Evolutionary conservation across 2,113 vertebrate genomes (phyloP).

Genomic region (Aythya baeri): DNA sequence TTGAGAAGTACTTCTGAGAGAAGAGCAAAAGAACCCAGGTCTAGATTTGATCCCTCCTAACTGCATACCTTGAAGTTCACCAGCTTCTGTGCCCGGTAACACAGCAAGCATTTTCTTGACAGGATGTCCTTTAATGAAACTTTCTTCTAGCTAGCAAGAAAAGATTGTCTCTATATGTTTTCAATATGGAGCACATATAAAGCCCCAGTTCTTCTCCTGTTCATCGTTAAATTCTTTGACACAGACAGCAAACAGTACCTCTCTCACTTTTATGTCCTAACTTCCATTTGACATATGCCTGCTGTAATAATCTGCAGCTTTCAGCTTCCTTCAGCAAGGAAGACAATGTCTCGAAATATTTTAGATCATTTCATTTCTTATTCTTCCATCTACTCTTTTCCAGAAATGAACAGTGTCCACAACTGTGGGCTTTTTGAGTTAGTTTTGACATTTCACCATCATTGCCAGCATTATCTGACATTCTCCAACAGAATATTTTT

Average conservation of each 20-base stretch:
- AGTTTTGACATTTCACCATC: background rate
- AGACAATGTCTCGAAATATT: background rate
- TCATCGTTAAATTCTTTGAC: conserved; percentile 5
- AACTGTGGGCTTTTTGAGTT: background rate
- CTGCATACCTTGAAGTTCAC: background rate
- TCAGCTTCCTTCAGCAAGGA: background rate
- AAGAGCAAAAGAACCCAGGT: background rate
- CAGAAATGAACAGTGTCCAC: background rate
- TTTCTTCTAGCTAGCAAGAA: background rate
- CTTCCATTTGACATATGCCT: background rate
- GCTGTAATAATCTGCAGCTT: background rate
- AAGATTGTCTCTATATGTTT: background rate
- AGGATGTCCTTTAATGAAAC: background rate
- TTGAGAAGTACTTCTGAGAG: background rate
- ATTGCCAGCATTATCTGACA: background rate
- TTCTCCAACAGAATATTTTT: background rate
- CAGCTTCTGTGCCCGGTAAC: background rate
- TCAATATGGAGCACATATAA: background rate
- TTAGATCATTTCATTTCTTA: background rate
- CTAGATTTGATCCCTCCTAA: background rate
- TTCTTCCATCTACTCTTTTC: background rate
- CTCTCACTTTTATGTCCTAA: background rate
- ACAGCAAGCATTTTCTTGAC: background rate
- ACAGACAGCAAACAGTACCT: background rate
- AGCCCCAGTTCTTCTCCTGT: background rate